Base-by-base conservation (phyloP, 37 sponge, comb jelly and placozoan species). In the Mnemiopsis leidyi region DNA sequence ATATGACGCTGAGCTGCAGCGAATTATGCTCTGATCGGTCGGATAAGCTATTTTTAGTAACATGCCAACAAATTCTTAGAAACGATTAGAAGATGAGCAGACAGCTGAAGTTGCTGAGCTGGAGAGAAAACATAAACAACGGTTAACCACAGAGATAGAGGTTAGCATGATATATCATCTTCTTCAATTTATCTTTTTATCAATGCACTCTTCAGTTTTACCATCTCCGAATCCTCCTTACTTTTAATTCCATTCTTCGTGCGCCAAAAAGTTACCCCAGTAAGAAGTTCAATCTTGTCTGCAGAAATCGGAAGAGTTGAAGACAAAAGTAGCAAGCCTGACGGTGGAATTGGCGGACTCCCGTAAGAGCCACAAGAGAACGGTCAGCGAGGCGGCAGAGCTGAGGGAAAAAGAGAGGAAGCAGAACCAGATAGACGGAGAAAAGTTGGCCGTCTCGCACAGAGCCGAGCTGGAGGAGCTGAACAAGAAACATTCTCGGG, bases 371-470 rank as follows among this genome's bases (percentile, higher is more conserved):
- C 82, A 79, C 38, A 79, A 35, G 36, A 79, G 29, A 21, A 32
- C 38, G 3, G 37, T 79, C 82, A 32, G 37, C 23, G 82, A 79
- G 21, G 82, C 82, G 1, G 23, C 23, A 16, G 82, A 5, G 82
- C 34, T 36, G 36, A 36, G 82, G 21, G 82, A 79, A 36, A 28
- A 33, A 36, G 82, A 79, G 37, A 79, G 36, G 82, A 79, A 79
- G 36, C 82, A 36, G 36, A 79, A 35, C 29, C 38, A 36, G 82
- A 79, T 36, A 29, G 82, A 23, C 21, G 73, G 73, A 25, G 73
- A 69, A 20, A 69, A 69, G 73, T 25, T 69, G n/a, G 73, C 28
- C 24, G 73, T 25, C 73, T 69, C 73, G 3, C 73, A 69, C 73
- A 5, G 29, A 25, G 73, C 73, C 21, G 82, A 79, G 82, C 23